phyloP scores from a whole-genome alignment of 2,113 vertebrate species.

The Anseranas semipalmata region DNA sequence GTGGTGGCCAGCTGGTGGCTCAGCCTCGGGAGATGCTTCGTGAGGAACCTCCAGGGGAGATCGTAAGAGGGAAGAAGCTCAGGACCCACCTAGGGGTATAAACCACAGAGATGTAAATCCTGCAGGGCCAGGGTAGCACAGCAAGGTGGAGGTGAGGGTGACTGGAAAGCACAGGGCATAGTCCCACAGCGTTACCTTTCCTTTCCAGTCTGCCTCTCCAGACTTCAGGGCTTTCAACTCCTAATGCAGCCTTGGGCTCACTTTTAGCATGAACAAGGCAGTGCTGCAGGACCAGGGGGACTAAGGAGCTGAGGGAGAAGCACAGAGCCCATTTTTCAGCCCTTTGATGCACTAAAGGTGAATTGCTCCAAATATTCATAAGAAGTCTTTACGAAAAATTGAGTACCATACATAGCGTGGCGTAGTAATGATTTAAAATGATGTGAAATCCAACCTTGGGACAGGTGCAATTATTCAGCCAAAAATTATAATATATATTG shows the following conservation, averaged over 20 bases:
- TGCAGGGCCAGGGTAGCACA: not conserved
- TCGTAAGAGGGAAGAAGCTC: too few relatives aligned
- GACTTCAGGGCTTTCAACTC: not conserved
- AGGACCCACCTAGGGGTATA: not conserved
- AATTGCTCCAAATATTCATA: not conserved
- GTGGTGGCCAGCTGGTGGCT: rapidly evolving
- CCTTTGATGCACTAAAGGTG: not conserved
- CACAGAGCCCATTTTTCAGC: not conserved
- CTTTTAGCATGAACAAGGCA: not conserved
- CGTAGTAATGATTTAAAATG: not conserved
- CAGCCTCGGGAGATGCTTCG: not conserved
- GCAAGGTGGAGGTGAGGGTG: not conserved
- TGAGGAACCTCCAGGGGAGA: not conserved
- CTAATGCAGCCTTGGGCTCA: not conserved
- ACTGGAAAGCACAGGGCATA: not conserved
- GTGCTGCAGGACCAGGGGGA: not conserved
- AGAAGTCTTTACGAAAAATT: not conserved
- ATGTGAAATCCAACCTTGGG: not conserved
- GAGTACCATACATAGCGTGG: not conserved
- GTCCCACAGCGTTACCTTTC: not conserved
- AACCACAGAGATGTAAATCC: not conserved
- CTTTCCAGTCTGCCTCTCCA: not conserved
- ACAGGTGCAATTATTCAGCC: not conserved
- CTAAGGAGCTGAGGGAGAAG: not conserved
- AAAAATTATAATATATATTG: not conserved